Percentiles rank a stretch among this genome's conserved stretches.
Conservation (phyloP, 2,113 vertebrate species). For the Myotis davidii region DNA sequence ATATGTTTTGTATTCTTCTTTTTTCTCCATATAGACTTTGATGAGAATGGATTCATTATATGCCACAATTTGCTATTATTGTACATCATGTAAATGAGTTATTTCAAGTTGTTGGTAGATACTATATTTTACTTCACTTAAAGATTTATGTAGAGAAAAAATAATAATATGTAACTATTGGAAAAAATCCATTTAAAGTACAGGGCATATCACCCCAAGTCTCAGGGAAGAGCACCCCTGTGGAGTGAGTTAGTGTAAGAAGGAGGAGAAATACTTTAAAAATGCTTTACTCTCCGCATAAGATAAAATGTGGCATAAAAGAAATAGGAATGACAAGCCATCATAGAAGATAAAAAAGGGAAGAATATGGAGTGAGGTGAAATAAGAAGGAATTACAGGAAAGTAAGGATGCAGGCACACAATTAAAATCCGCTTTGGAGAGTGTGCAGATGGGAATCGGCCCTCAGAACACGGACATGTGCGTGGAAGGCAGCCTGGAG, state of each 20-base stretch:
- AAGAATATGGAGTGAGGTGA: not conserved
- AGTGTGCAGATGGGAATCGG: not conserved
- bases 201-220: not conserved
- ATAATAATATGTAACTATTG: not conserved
- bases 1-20: conserved; percentile 76
- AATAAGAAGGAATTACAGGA: not conserved
- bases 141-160: not conserved
- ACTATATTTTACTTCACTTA: not conserved
- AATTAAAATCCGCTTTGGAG: not conserved
- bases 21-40: conserved; percentile 72
- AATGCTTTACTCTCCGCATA: not conserved
- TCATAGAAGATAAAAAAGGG: not conserved
- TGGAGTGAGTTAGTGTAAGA: not conserved
- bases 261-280: not conserved
- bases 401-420: not conserved
- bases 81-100: conserved; percentile 70
- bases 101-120: conserved; percentile 54
- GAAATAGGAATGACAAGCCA: not conserved
- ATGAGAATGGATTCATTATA: conserved; percentile 74
- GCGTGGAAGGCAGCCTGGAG: not conserved
- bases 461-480: not conserved
- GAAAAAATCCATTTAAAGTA: not conserved
- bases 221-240: not conserved
- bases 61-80: conserved; percentile 72
- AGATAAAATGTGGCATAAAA: not conserved